Evolutionary conservation across 1,140 invertebrate species (phyloP).

Genomic region (Akabosia matsudoensis): DNA sequence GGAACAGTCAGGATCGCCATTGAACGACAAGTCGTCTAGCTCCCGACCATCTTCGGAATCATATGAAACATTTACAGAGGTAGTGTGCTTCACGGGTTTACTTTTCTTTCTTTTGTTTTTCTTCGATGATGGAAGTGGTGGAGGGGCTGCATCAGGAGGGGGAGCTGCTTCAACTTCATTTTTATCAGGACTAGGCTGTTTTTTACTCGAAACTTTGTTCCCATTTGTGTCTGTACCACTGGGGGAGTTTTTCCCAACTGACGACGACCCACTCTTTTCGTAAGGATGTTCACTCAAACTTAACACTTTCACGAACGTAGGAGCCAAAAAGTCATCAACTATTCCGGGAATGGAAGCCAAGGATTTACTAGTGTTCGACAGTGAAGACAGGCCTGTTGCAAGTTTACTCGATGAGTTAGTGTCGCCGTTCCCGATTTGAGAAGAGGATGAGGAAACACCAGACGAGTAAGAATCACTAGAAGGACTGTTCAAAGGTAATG

Average conservation of each 20-base stretch:
- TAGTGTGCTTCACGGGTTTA: neutral
- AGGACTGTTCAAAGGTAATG: neutral
- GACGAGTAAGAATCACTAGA: neutral
- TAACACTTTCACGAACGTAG: neutral
- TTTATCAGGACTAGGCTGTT: no score
- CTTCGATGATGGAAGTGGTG: neutral
- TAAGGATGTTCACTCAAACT: neutral
- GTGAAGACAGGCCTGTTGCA: neutral
- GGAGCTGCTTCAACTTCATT: neutral
- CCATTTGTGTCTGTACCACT: neutral
- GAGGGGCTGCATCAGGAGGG: neutral
- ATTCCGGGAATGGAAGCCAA: neutral
- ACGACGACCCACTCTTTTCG: neutral
- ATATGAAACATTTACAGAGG: neutral
- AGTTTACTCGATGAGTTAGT: neutral
- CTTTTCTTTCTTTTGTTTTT: conserved; percentile 11
- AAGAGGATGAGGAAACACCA: neutral
- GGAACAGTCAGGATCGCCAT: neutral
- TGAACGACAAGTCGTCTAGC: neutral
- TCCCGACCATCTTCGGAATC: neutral
- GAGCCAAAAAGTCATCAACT: neutral
- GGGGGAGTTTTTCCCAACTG: neutral
- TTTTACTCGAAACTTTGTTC: neutral
- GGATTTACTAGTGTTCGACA: neutral
- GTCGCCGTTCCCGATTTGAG: neutral